Evolutionary conservation across 2,888 invertebrate genomes (phyloP).

Genomic region (Acanthoscelides obtectus): DNA sequence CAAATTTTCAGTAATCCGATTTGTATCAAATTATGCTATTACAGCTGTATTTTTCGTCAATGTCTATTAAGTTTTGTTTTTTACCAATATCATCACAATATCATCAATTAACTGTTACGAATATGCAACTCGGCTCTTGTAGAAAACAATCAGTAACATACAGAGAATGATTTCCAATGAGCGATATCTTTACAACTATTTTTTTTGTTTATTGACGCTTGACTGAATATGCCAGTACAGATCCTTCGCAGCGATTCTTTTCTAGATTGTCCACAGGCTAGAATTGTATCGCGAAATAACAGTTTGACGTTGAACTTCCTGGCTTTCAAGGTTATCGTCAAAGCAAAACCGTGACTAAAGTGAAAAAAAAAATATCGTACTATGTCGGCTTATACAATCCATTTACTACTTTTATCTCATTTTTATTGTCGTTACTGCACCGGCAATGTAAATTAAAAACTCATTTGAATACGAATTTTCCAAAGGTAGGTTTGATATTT

Average conservation of each 20-base stretch:
- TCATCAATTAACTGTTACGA: too few relatives aligned
- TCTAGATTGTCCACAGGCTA: background rate
- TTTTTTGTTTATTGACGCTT: background rate
- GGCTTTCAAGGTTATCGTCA: background rate
- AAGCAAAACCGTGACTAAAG: background rate
- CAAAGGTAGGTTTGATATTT: background rate
- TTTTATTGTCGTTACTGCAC: background rate
- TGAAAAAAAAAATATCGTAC: background rate
- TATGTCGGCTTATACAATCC: background rate
- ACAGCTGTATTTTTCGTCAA: too few relatives aligned
- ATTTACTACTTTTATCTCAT: background rate
- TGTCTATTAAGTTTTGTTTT: too few relatives aligned
- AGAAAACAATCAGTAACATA: too few relatives aligned
- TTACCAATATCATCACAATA: too few relatives aligned
- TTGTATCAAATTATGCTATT: too few relatives aligned
- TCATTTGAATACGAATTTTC: background rate
- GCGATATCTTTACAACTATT: too few relatives aligned
- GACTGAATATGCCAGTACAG: background rate
- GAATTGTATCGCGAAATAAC: background rate
- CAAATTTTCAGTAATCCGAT: too few relatives aligned
- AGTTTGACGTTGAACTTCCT: background rate
- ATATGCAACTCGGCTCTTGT: too few relatives aligned
- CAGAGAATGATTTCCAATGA: too few relatives aligned
- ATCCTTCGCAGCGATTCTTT: background rate
- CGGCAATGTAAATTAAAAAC: background rate